phyloP scores from a whole-genome alignment of 2,113 vertebrate species.

The Lophochroa leadbeateri region DNA sequence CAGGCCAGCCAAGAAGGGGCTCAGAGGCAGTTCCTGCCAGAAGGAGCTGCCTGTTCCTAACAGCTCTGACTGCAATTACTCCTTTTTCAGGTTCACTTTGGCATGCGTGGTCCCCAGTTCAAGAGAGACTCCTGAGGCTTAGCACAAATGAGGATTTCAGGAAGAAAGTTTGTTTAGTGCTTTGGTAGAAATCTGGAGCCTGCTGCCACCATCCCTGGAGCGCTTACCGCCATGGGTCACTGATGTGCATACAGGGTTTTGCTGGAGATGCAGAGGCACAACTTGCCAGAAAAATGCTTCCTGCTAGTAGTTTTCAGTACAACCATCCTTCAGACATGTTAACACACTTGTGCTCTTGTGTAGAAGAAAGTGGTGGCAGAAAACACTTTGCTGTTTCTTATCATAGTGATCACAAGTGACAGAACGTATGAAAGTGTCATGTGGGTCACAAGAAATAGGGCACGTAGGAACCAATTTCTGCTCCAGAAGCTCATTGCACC shows the following conservation, averaged over 20 bases:
- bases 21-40: neutral
- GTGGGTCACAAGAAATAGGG: neutral
- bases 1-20: neutral
- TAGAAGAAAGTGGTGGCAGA: neutral
- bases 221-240: neutral
- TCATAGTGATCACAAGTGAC: neutral
- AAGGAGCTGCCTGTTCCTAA: neutral
- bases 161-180: neutral
- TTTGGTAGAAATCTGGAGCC: neutral
- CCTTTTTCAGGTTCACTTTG: neutral
- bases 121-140: neutral
- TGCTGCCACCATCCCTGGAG: neutral
- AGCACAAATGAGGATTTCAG: neutral
- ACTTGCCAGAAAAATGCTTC: neutral
- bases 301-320: neutral
- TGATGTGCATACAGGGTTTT: neutral
- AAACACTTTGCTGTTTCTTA: neutral
- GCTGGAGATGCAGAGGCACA: neutral
- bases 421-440: fast-evolving
- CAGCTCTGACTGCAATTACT: neutral
- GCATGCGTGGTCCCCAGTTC: neutral
- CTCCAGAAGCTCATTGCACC: neutral
- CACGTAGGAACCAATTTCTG: neutral
- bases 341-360: neutral
- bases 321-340: neutral